Base-by-base conservation (phyloP, 2,888 invertebrate species). In the Disparrhopalites patrizii region DNA sequence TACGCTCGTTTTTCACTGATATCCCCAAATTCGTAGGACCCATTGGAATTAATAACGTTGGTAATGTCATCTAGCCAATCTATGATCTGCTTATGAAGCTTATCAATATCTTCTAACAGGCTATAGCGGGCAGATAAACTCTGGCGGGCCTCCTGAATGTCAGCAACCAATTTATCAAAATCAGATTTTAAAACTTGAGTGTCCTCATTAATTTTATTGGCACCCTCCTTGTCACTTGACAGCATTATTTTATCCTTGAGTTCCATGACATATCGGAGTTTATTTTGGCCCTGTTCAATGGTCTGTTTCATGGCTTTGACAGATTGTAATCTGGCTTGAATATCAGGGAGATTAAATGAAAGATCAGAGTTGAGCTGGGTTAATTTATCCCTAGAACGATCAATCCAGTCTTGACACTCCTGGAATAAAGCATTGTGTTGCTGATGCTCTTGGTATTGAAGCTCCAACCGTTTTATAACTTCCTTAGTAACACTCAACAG, bases 371-470 rank as follows among this genome's bases (percentile, higher is more conserved):
- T 40, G 73, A 93, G 91, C 75, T 90, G 87, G 0, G 80, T 78
- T 62, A 96, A 83, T 77, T 92, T 92, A 73, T 93, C 93, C 38
- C 91, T 85, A 0, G 92, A 93, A 68, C 91, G 85, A 75, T 93
- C 91, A 28, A 96, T 86, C 93, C 95, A 95, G 76, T 93, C 91
- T 77, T 91, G 89, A 76, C 94, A 95, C 80, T 95, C 95, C 78
- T 92, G 90, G 76, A 91, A 91, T n/a, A 93, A 82, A 7, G 91
- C 88, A 74, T 90, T 91, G 78, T 95, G 95, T 79, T 93, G 93
- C 79, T 93, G 92, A 79, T 96, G 96, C 81, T 96, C 94, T 83
- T 93, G 92, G 79, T 93, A 93, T 78, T 93, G 90, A 62, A 92
- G 81, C 79, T 96, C 96, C 60, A 96, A 82, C 51, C 93, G 84